Conservation (phyloP, 35 echinoderm and acorn worm species). For the Chiridota heheva region DNA sequence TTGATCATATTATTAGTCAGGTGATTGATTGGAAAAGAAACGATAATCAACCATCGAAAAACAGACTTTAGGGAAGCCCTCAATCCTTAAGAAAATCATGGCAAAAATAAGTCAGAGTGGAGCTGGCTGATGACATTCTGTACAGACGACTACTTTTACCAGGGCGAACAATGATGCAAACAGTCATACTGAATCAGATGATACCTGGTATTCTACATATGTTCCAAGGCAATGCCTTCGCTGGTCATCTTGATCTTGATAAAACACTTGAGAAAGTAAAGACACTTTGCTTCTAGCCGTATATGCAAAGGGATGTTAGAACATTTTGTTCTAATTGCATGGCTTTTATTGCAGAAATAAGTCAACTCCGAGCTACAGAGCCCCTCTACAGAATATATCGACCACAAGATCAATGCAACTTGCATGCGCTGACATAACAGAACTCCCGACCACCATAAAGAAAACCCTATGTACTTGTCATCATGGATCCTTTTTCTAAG, state of each 20-base stretch:
- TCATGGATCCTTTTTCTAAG: conserved; percentile 41
- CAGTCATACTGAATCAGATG: conserved; percentile 1
- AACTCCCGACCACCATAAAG: conserved; percentile 16
- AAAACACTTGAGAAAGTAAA: neutral
- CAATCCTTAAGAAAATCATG: neutral
- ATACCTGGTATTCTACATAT: neutral
- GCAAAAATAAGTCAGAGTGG: conserved; percentile 4
- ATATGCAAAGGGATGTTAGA: no score
- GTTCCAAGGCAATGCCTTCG: neutral
- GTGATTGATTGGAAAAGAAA: neutral
- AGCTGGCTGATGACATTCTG: neutral
- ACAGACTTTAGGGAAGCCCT: neutral
- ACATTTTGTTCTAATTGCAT: no score
- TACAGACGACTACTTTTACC: conserved; percentile 11
- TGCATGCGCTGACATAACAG: conserved; percentile 17
- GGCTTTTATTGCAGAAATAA: neutral
- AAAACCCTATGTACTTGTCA: conserved; percentile 30
- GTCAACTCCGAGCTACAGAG: neutral
- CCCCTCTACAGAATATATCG: no score
- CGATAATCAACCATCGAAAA: neutral
- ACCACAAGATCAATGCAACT: conserved; percentile 11
- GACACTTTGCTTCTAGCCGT: neutral
- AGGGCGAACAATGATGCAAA: conserved; percentile 1
- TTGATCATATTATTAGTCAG: neutral
- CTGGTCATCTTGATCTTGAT: conserved; percentile 15